These are phyloP conservation scores for Zonitis immaculata DNA, from an alignment of 2,888 invertebrate genomes.

Conservation along the genomic window DNA sequence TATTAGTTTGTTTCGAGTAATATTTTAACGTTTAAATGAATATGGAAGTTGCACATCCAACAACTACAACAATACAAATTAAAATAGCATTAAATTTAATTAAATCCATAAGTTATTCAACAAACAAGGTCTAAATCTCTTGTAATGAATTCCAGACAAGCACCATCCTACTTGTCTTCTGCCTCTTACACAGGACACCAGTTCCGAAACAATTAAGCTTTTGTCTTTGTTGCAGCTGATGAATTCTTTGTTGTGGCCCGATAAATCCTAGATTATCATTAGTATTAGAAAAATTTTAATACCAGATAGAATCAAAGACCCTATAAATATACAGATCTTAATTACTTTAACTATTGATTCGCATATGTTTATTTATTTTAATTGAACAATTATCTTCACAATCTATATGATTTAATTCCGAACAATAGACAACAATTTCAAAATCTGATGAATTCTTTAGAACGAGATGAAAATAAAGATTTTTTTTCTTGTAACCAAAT, in stretches of 20 bases:
- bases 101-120: constrained; percentile 31
- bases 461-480: too few species aligned
- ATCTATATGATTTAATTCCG: too few species aligned
- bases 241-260: constrained; percentile 37
- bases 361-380: too few species aligned
- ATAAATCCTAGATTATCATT: constrained; percentile 37
- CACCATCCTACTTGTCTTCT: constrained; percentile 1
- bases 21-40: not conserved
- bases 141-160: constrained; percentile 24
- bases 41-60: constrained; percentile 3
- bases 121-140: constrained; percentile 28
- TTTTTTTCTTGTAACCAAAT: too few species aligned
- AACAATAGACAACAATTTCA: not conserved
- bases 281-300: constrained; percentile 19
- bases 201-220: constrained; percentile 38
- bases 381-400: too few species aligned
- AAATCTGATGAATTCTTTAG: too few species aligned
- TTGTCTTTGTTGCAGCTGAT: constrained; percentile 37
- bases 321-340: too few species aligned
- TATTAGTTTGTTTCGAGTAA: not conserved
- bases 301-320: constrained; percentile 3
- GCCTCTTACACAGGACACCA: constrained; percentile 24
- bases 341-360: too few species aligned
- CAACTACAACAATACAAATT: constrained; percentile 23
- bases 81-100: constrained; percentile 30